Conservation (phyloP, 2,113 vertebrate species). For the Oceanodroma tethys region DNA sequence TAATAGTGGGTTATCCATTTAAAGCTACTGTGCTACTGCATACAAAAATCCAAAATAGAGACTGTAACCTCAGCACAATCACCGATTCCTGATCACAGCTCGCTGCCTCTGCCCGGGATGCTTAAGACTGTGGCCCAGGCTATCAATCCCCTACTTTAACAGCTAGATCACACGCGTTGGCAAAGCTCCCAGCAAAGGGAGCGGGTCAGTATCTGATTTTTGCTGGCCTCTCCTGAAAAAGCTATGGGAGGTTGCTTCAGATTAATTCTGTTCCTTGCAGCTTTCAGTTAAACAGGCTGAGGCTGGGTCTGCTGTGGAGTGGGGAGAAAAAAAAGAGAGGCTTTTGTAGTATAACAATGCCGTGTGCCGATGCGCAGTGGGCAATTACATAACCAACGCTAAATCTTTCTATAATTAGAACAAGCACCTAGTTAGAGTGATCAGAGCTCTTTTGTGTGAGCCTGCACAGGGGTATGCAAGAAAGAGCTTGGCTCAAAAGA, state of each 20-base stretch:
- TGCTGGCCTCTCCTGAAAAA: not conserved
- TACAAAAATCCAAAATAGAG: not conserved
- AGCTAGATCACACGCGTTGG: not conserved
- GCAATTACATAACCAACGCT: conserved; percentile 73
- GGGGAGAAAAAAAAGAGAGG: not conserved
- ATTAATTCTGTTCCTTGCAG: conserved; percentile 22
- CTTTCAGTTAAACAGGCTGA: conserved; percentile 29
- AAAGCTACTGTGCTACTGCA: not conserved
- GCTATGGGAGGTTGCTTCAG: not conserved
- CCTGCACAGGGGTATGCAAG: not conserved
- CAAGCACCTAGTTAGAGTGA: conserved; percentile 54
- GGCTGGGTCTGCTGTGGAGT: not conserved
- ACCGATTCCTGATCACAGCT: not conserved
- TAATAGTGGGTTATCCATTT: not conserved
- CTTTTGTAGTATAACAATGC: conserved; percentile 62
- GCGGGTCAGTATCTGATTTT: not conserved
- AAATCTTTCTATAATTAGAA: conserved; percentile 77
- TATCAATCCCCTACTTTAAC: not conserved
- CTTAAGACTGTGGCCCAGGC: not conserved
- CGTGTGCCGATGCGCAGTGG: conserved; percentile 39
- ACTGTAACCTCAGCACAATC: not conserved
- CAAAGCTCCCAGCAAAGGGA: not conserved
- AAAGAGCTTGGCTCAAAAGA: conserved; percentile 57
- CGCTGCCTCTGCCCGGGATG: not conserved
- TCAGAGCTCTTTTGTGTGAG: conserved; percentile 69